phyloP scores from a whole-genome alignment of 2,797 vertebrate species.

The Harpagifer antarcticus region DNA sequence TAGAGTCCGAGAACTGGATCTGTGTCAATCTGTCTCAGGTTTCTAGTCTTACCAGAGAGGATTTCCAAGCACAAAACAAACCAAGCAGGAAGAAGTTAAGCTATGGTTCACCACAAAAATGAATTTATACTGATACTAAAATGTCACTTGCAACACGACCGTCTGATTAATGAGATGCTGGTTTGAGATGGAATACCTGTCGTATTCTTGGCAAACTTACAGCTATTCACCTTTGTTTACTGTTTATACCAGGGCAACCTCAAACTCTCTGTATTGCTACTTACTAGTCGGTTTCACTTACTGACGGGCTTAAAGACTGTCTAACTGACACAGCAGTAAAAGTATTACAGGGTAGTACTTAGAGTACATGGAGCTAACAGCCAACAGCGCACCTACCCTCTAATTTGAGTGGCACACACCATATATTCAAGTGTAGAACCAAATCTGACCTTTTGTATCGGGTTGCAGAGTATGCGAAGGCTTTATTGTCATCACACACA shows the following conservation, averaged over 20 bases:
- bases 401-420: slow-evolving; percentile 31
- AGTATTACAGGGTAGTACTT: slow-evolving; percentile 2
- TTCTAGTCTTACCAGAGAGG: background rate
- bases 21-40: background rate
- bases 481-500: slow-evolving; percentile 56
- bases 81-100: background rate
- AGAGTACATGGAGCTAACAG: slow-evolving; percentile 28
- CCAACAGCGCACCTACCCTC: slow-evolving; percentile 32
- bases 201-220: background rate
- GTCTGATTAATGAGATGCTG: slow-evolving; percentile 2
- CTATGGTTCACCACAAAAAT: background rate
- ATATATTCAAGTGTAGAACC: slow-evolving; percentile 48
- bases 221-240: slow-evolving; percentile 5
- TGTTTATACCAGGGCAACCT: background rate
- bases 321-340: slow-evolving; percentile 15
- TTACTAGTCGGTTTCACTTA: slow-evolving; percentile 16
- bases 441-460: slow-evolving; percentile 64
- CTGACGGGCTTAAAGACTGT: slow-evolving; percentile 15
- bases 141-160: background rate
- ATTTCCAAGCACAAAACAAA: slow-evolving; percentile 10
- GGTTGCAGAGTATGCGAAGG: slow-evolving; percentile 47
- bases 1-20: background rate
- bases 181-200: background rate
- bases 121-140: slow-evolving; percentile 3
- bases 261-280: background rate